A percentile compares a stretch with the other conserved stretches of the same genome.
Conservation (phyloP, 35 echinoderm and acorn worm genomes). For the Patiria miniata region DNA sequence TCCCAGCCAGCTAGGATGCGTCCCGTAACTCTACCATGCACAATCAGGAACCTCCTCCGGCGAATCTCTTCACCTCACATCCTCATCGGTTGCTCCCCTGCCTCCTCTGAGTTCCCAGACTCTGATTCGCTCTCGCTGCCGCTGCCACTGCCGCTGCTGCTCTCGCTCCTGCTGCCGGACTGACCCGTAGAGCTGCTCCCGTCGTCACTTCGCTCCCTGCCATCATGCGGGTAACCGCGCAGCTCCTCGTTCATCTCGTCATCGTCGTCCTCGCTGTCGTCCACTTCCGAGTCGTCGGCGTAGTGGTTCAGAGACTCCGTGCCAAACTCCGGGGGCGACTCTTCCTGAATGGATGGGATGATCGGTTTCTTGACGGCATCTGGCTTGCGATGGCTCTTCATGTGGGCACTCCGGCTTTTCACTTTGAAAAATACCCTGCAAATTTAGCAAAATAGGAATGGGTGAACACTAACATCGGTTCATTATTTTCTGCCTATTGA, state of each 20-base stretch:
- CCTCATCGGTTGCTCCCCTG: conserved; percentile 41
- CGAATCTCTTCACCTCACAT: conserved; percentile 1
- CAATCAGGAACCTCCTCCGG: too few species aligned
- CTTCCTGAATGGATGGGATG: neutral
- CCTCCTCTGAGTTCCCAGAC: conserved; percentile 31
- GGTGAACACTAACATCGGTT: neutral
- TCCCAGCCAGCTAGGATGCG: too few species aligned
- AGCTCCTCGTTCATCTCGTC: conserved; percentile 35
- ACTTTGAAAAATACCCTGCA: conserved; percentile 89
- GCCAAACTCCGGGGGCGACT: neutral
- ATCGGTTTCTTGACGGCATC: conserved; percentile 35
- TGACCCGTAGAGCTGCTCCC: neutral
- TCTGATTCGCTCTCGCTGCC: conserved; percentile 61
- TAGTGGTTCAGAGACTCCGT: neutral
- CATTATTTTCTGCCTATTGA: neutral
- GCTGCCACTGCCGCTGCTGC: conserved; percentile 45
- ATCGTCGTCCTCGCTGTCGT: neutral
- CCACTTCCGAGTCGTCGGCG: neutral
- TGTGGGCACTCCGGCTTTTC: conserved; percentile 95
- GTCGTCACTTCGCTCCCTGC: neutral
- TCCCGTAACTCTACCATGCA: too few species aligned
- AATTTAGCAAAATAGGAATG: neutral
- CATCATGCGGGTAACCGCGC: neutral
- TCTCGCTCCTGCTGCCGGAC: conserved; percentile 14
- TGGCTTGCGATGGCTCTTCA: conserved; percentile 81